A percentile compares a stretch with the other conserved stretches of the same genome.
Evolutionary conservation across 2,888 invertebrate species (phyloP).

Genomic region (Sinotaia quadrata): DNA sequence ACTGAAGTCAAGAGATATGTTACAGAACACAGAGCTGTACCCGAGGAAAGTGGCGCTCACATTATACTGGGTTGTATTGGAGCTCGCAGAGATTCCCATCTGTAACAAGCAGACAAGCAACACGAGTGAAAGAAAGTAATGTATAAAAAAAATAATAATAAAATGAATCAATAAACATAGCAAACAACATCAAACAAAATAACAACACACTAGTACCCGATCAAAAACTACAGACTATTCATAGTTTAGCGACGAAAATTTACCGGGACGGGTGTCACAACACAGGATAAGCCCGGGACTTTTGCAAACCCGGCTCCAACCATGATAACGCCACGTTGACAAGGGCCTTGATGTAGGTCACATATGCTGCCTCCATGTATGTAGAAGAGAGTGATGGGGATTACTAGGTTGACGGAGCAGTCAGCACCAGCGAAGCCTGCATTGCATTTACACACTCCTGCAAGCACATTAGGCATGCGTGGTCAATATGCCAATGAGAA

Average conservation of each 20-base stretch:
- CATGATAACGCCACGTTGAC: conserved; percentile 23
- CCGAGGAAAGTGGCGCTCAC: conserved; percentile 37
- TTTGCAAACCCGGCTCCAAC: conserved; percentile 37
- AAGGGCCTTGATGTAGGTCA: conserved; percentile 25
- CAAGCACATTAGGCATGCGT: no score
- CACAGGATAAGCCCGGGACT: conserved; percentile 31
- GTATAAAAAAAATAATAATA: neutral
- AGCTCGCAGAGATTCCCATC: neutral
- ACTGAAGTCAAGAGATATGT: conserved; percentile 20
- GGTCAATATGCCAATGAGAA: no score
- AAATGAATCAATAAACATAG: no score
- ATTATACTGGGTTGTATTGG: conserved; percentile 10
- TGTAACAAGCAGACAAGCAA: neutral
- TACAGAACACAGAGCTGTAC: conserved; percentile 34
- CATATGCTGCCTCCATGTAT: conserved; percentile 37
- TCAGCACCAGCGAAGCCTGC: conserved; percentile 42
- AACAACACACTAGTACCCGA: no score
- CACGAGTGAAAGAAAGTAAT: neutral
- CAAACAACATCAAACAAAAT: no score
- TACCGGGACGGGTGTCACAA: conserved; percentile 23
- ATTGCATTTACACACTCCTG: conserved; percentile 48
- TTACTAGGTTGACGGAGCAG: conserved; percentile 42
- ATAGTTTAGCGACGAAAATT: neutral
- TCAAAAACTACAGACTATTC: neutral
- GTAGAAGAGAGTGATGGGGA: conserved; percentile 38